phyloP scores from a whole-genome alignment of 2,797 vertebrate species.

The Betta splendens region DNA sequence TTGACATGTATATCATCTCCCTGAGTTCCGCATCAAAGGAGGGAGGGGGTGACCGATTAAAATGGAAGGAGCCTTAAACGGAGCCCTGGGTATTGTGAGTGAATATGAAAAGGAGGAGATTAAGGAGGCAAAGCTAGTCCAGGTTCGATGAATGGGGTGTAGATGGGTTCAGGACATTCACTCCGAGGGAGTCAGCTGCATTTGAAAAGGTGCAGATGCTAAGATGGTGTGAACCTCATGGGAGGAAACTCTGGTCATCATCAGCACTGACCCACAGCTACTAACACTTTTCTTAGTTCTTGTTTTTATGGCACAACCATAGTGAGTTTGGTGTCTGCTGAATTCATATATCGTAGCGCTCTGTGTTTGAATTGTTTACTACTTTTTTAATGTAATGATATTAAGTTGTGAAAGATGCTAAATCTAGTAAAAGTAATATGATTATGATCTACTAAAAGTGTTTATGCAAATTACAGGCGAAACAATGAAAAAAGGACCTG shows the following conservation, averaged over 20 bases:
- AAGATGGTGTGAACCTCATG: conserved; percentile 27
- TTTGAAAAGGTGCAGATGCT: conserved; percentile 68
- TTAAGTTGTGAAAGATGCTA: no score
- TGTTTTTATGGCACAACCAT: not conserved
- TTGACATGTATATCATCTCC: conserved; percentile 83
- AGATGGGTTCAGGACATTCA: conserved; percentile 44
- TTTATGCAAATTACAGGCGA: not conserved
- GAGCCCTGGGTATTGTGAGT: conserved; percentile 48
- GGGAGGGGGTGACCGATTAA: conserved; percentile 40
- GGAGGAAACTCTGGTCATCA: conserved; percentile 9
- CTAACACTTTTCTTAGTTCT: not conserved
- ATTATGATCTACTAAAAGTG: not conserved
- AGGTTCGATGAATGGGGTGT: conserved; percentile 63
- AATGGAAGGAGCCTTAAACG: conserved; percentile 50
- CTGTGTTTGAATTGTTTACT: no score
- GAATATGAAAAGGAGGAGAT: conserved; percentile 70
- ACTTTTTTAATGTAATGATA: no score
- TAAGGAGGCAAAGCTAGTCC: conserved; percentile 59
- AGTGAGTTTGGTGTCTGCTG: no score
- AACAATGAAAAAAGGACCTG: not conserved
- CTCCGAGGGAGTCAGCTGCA: conserved; percentile 62
- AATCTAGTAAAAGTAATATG: no score
- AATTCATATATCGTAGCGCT: not conserved
- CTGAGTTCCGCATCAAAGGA: conserved; percentile 64
- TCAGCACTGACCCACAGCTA: conserved; percentile 30